A percentile compares a stretch with the other conserved stretches of the same genome.
Conservation (phyloP, 2,888 invertebrate genomes). For the Pedicia rivosa region DNA sequence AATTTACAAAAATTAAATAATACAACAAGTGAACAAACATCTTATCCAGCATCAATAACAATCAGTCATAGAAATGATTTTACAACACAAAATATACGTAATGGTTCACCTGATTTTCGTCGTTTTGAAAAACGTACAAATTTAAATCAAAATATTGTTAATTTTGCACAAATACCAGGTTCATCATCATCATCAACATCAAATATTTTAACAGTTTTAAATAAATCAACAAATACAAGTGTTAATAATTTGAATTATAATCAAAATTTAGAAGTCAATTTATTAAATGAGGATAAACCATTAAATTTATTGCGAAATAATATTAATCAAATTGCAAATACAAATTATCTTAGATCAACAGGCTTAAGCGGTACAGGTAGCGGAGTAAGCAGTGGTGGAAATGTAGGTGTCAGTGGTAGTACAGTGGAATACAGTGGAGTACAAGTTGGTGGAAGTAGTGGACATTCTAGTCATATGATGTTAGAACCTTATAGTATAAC, state of each 20-base stretch:
- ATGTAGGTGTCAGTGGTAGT: no score
- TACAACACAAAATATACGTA: conserved; percentile 1
- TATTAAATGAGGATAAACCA: conserved; percentile 10
- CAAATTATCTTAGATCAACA: no score
- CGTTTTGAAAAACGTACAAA: conserved; percentile 28
- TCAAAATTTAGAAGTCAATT: conserved; percentile 20
- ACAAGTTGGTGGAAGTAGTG: no score
- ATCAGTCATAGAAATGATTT: conserved; percentile 6
- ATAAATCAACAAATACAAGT: no score
- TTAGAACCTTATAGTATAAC: background rate
- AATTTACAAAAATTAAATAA: conserved; percentile 3
- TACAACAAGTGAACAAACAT: background rate
- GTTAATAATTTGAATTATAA: conserved; percentile 30
- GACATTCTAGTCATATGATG: no score
- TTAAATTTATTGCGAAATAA: no score
- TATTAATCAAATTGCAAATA: no score
- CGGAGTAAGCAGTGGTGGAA: background rate
- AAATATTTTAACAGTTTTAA: conserved; percentile 26
- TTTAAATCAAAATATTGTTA: conserved; percentile 23
- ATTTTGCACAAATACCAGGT: conserved; percentile 6
- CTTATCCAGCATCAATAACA: background rate
- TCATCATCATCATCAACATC: conserved; percentile 14
- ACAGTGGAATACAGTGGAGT: no score
- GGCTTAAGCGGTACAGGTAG: no score
- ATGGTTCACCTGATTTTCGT: conserved; percentile 12